Evolutionary conservation across 23 tunicate species (phyloP).

Genomic region (Trididemnum nubilum): DNA sequence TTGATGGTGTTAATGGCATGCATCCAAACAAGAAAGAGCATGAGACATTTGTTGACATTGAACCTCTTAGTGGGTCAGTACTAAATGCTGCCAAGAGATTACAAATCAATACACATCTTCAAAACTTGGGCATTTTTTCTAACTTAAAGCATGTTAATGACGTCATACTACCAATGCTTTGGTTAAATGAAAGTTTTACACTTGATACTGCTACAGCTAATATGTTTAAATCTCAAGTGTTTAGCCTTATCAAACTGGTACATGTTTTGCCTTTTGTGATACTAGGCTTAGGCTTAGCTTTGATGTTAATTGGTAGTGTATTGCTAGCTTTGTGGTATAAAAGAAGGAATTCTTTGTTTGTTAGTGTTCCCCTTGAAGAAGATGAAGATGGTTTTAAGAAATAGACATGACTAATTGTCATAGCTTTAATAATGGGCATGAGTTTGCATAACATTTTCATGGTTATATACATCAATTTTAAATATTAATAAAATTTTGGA

Average conservation of each 20-base stretch:
- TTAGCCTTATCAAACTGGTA: conserved; percentile 17
- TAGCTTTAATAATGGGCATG: too few relatives aligned
- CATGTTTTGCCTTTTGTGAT: conserved; percentile 42
- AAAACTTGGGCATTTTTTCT: conserved; percentile 13
- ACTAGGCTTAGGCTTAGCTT: conserved; percentile 32
- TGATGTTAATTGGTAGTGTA: conserved; percentile 12
- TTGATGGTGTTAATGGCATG: conserved; percentile 78
- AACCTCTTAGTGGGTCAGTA: conserved; percentile 75
- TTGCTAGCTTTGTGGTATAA: background rate
- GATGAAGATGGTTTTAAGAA: too few relatives aligned
- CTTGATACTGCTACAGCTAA: conserved; percentile 41
- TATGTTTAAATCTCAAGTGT: conserved; percentile 45
- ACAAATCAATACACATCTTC: conserved; percentile 47
- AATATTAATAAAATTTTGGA: too few relatives aligned
- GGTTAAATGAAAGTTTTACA: conserved; percentile 62
- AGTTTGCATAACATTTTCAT: too few relatives aligned
- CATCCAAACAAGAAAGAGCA: conserved; percentile 67
- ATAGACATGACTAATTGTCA: too few relatives aligned
- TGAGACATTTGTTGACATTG: conserved; percentile 71
- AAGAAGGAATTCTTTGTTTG: background rate
- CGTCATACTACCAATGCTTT: conserved; percentile 49
- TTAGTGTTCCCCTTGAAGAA: background rate
- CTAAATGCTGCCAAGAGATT: conserved; percentile 53
- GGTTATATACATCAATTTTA: too few relatives aligned
- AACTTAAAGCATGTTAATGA: conserved; percentile 16